phyloP scores from a whole-genome alignment of 2,113 vertebrate species.

The Corapipo altera region DNA sequence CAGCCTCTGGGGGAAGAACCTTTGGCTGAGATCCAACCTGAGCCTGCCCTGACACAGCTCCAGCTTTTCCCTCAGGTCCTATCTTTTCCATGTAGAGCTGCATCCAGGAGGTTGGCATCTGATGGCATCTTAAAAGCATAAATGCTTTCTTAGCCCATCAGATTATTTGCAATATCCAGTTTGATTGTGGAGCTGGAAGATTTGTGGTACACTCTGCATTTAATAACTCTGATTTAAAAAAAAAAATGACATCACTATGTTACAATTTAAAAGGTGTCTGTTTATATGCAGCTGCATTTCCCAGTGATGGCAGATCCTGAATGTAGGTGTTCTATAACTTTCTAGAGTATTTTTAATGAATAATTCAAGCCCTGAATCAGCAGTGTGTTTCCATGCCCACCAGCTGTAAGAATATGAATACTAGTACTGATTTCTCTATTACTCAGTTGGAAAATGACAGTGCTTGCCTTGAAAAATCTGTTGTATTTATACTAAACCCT shows the following conservation, averaged over 20 bases:
- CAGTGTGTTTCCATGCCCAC: not conserved
- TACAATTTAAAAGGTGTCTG: not conserved
- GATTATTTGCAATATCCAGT: not conserved
- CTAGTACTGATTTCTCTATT: not conserved
- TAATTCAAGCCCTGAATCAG: conserved; percentile 36
- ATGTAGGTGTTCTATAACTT: not conserved
- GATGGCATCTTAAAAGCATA: not conserved
- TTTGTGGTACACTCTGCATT: not conserved
- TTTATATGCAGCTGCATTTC: not conserved
- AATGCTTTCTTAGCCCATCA: not conserved
- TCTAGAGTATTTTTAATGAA: not conserved
- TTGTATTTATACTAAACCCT: not conserved
- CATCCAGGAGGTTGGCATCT: not conserved
- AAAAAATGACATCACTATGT: not conserved
- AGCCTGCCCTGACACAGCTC: not conserved
- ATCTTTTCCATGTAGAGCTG: not conserved
- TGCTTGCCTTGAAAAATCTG: not conserved
- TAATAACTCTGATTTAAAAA: not conserved
- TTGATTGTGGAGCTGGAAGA: not conserved
- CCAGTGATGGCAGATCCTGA: not conserved
- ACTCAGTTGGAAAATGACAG: not conserved
- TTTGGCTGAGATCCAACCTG: accelerated
- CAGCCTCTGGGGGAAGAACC: not conserved
- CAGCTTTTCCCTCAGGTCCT: accelerated
- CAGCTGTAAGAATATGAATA: not conserved